Conservation (phyloP, 2,888 invertebrate genomes). For the Parascotia fuliginaria region DNA sequence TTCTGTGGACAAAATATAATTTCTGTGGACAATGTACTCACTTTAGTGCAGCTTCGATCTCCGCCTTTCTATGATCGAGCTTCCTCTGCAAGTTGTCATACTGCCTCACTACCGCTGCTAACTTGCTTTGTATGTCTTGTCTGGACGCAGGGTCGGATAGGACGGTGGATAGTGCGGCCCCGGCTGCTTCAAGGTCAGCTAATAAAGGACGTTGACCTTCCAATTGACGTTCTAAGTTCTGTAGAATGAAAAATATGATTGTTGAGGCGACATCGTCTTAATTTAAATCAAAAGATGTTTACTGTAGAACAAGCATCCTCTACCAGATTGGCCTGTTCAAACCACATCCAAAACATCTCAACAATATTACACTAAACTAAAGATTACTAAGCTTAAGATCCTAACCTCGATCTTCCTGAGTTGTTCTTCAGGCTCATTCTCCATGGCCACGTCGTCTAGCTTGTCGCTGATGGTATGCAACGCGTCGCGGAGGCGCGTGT, state of each 20-base stretch:
- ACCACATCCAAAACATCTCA: no score
- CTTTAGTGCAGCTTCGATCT: conserved; percentile 92
- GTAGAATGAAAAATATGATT: not conserved
- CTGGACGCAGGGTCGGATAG: conserved; percentile 95
- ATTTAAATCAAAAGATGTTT: no score
- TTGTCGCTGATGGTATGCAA: conserved; percentile 94
- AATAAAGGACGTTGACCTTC: conserved; percentile 95
- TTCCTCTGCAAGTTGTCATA: conserved; percentile 96
- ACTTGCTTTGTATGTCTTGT: conserved; percentile 95
- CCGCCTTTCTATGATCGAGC: conserved; percentile 94
- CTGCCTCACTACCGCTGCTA: conserved; percentile 94
- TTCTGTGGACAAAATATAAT: no score
- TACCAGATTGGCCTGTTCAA: no score
- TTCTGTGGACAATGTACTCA: no score
- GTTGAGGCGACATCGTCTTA: no score
- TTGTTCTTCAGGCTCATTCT: conserved; percentile 94
- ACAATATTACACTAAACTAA: no score
- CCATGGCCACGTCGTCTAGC: conserved; percentile 92
- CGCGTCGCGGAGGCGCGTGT: conserved; percentile 94
- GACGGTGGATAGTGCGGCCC: conserved; percentile 94
- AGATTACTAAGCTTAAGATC: no score
- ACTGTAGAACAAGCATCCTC: no score
- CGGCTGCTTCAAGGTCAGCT: conserved; percentile 95
- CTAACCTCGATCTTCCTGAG: conserved; percentile 92
- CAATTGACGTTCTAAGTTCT: conserved; percentile 93